Evolutionary conservation across 2,888 invertebrate species (phyloP).

Genomic region (Merodon equestris): DNA sequence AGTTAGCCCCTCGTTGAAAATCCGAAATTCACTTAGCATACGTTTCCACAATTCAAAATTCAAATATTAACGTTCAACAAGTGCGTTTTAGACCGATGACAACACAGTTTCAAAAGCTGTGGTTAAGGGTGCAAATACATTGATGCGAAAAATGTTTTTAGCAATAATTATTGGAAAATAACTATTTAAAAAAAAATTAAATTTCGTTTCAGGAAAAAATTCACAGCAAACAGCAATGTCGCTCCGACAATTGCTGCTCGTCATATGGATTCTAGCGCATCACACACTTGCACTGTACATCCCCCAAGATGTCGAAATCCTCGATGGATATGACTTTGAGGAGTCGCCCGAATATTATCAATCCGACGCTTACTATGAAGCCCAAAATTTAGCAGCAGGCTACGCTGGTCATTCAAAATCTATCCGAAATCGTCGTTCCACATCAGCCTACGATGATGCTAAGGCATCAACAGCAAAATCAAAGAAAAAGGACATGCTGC

Average conservation of each 20-base stretch:
- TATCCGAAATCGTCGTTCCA: slow-evolving; percentile 74
- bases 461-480: slow-evolving; percentile 63
- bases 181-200: too few relatives aligned
- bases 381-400: slow-evolving; percentile 69
- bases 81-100: too few relatives aligned
- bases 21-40: too few relatives aligned
- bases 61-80: too few relatives aligned
- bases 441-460: slow-evolving; percentile 71
- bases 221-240: slow-evolving; percentile 28
- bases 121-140: too few relatives aligned
- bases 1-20: too few relatives aligned
- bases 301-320: slow-evolving; percentile 75
- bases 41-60: too few relatives aligned
- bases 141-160: too few relatives aligned
- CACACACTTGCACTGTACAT: slow-evolving; percentile 70
- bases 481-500: slow-evolving; percentile 65
- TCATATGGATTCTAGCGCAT: slow-evolving; percentile 40
- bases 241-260: slow-evolving; percentile 32
- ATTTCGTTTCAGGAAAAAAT: too few relatives aligned
- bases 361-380: slow-evolving; percentile 73
- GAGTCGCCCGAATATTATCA: slow-evolving; percentile 73
- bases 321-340: slow-evolving; percentile 74
- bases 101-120: too few relatives aligned
- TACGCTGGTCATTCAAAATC: slow-evolving; percentile 71
- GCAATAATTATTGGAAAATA: too few relatives aligned